Evolutionary conservation across 2,797 vertebrate genomes (phyloP).

Genomic region (Gastrophryne carolinensis): DNA sequence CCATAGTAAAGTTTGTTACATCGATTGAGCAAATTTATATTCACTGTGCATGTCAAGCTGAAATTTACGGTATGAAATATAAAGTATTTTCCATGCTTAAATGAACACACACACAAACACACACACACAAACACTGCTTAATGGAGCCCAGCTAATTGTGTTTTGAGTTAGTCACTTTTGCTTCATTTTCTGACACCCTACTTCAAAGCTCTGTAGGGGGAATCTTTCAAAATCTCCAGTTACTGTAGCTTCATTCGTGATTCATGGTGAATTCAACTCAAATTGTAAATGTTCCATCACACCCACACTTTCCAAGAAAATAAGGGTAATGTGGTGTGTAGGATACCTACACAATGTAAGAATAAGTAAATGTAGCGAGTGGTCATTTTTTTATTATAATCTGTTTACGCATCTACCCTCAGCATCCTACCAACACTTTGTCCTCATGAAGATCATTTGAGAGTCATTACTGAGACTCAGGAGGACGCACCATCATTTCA

Average conservation of each 20-base stretch:
- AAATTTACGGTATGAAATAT: not conserved
- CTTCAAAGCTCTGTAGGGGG: not conserved
- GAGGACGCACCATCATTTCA: conserved; percentile 12
- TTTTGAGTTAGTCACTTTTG: conserved; percentile 13
- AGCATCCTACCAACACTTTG: not conserved
- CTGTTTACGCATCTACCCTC: not conserved
- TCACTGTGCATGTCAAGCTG: not conserved
- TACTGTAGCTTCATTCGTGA: not conserved
- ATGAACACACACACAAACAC: too few relatives aligned
- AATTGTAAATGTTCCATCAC: conserved; percentile 5
- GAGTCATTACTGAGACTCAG: conserved; percentile 6
- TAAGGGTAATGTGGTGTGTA: not conserved
- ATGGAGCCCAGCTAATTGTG: not conserved
- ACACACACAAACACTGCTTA: not conserved
- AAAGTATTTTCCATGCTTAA: not conserved
- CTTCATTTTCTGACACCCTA: not conserved
- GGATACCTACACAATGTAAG: not conserved
- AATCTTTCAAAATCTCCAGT: conserved; percentile 8
- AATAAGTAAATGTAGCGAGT: not conserved
- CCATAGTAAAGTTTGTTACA: too few relatives aligned
- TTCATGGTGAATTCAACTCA: not conserved
- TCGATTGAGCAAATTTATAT: not conserved
- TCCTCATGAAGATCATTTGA: conserved; percentile 34
- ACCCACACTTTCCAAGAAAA: not conserved
- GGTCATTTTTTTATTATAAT: not conserved